Conservation (phyloP, 2,888 invertebrate species). For the Hirtodrosophila trivittata region DNA sequence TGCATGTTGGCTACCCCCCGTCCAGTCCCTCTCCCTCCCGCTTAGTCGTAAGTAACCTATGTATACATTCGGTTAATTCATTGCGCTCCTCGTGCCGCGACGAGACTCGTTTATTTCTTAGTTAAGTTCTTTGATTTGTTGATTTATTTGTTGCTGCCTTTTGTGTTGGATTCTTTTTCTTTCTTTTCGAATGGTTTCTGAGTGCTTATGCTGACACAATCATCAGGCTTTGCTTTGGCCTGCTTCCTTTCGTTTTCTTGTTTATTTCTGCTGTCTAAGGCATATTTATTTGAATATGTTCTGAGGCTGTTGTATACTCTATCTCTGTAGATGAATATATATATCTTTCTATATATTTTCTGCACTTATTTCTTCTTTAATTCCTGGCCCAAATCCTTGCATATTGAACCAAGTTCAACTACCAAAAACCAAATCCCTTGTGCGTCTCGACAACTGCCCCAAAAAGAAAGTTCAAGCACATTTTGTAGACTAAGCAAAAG, state of each 20-base stretch:
- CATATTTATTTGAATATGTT: conserved; percentile 1
- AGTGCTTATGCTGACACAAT: conserved; percentile 45
- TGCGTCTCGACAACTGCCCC: conserved; percentile 1
- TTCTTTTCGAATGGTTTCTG: conserved; percentile 6
- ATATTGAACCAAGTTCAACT: too few species aligned
- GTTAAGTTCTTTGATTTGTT: conserved; percentile 68
- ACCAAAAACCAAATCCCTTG: background rate
- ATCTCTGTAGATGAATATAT: background rate
- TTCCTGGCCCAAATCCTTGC: too few species aligned
- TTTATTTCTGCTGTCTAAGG: conserved; percentile 30
- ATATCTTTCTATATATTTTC: too few species aligned
- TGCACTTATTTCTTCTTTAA: too few species aligned
- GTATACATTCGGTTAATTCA: conserved; percentile 42
- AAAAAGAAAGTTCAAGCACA: conserved; percentile 19
- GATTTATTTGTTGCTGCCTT: conserved; percentile 49
- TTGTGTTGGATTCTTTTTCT: conserved; percentile 1
- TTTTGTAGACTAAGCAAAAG: conserved; percentile 31
- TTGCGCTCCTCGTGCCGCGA: conserved; percentile 31
- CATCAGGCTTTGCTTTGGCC: conserved; percentile 38
- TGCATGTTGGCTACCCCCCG: background rate
- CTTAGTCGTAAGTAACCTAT: background rate
- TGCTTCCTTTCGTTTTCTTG: conserved; percentile 15
- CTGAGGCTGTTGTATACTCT: conserved; percentile 30
- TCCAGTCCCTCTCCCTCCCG: background rate
- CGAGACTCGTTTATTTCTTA: conserved; percentile 54